Evolutionary conservation across 1,140 invertebrate species (phyloP).

Genomic region (Whitmania pigra): DNA sequence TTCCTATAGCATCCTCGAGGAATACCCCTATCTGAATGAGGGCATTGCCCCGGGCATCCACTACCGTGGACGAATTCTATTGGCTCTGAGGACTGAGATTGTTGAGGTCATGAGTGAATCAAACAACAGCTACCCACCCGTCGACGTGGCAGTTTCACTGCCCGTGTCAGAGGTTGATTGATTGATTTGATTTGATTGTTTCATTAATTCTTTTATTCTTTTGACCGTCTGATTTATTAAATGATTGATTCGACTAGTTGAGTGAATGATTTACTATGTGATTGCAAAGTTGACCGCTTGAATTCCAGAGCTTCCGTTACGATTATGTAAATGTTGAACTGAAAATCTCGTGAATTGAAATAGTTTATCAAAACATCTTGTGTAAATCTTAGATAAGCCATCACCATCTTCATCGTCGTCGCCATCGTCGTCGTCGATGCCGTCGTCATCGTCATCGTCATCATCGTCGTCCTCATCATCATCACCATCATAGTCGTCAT

Average conservation of each 20-base stretch:
- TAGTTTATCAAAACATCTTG: not conserved
- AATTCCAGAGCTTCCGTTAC: too few relatives aligned
- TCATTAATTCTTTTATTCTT: slow-evolving; percentile 2
- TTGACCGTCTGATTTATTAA: not conserved
- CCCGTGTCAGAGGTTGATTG: slow-evolving; percentile 35
- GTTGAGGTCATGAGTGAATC: slow-evolving; percentile 31
- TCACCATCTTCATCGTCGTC: not conserved
- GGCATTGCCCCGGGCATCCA: slow-evolving; percentile 70
- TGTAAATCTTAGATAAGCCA: not conserved
- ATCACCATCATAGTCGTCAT: not conserved
- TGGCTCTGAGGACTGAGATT: slow-evolving; percentile 36
- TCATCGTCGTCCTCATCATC: not conserved
- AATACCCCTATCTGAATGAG: slow-evolving; percentile 61
- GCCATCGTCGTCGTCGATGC: not conserved
- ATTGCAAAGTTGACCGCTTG: too few relatives aligned
- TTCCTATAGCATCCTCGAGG: slow-evolving; percentile 48
- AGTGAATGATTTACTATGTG: not conserved
- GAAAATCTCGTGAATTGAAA: too few relatives aligned
- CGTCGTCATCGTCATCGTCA: not conserved
- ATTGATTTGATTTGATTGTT: not conserved
- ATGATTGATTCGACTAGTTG: not conserved
- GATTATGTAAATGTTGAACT: too few relatives aligned
- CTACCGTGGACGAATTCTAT: slow-evolving; percentile 54
- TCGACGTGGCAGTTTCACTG: slow-evolving; percentile 34
- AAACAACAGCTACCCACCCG: slow-evolving; percentile 12